Percentiles rank a stretch among this genome's conserved stretches.
These are phyloP conservation scores for Netelia virgata DNA, from an alignment of 2,888 invertebrate genomes.

Conservation along the genomic window DNA sequence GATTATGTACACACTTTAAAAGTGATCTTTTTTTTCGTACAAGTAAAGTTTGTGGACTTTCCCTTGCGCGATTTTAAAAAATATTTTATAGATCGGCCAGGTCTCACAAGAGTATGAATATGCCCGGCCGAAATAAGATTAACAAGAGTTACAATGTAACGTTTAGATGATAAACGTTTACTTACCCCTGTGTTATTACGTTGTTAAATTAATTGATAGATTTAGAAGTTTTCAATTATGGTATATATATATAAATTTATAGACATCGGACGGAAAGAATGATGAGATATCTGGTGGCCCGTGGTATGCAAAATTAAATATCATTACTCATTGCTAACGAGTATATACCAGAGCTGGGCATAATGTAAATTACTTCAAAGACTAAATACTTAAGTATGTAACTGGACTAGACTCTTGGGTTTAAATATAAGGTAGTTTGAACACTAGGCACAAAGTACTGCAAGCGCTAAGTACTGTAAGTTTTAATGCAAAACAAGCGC, in stretches of 20 bases:
- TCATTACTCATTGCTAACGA: neutral
- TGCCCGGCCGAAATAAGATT: slow-evolving; percentile 52
- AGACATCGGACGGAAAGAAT: slow-evolving; percentile 36
- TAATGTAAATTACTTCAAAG: neutral
- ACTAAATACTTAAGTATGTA: no score
- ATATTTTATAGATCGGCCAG: slow-evolving; percentile 45
- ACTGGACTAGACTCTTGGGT: no score
- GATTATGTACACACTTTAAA: slow-evolving; percentile 14
- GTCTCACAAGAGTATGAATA: slow-evolving; percentile 12
- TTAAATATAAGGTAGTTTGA: no score
- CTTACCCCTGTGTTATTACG: slow-evolving; percentile 69
- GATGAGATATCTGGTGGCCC: neutral
- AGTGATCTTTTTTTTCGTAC: slow-evolving; percentile 25
- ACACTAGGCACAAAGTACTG: no score
- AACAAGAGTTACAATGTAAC: slow-evolving; percentile 57
- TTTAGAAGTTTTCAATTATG: slow-evolving; percentile 65
- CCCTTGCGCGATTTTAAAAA: neutral
- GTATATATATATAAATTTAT: slow-evolving; percentile 9
- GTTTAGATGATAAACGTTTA: slow-evolving; percentile 67
- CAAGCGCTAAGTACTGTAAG: no score
- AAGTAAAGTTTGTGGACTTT: slow-evolving; percentile 27
- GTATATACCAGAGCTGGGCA: neutral
- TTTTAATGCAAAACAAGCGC: neutral
- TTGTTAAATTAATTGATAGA: slow-evolving; percentile 67
- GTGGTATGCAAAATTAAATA: neutral